Evolutionary conservation across 2,888 invertebrate species (phyloP).

Genomic region (Coelopa pilipes): DNA sequence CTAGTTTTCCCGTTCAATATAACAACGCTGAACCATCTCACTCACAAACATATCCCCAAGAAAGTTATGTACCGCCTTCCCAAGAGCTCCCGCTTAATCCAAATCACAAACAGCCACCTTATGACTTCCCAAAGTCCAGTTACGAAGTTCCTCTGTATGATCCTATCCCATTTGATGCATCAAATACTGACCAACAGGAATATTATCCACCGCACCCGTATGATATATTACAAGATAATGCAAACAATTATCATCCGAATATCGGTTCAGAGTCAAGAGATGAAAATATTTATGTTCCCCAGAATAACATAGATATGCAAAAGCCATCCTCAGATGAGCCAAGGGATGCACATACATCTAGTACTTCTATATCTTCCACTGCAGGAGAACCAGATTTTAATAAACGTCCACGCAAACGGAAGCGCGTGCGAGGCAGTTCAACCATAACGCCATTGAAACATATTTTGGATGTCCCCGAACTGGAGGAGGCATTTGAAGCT

Average conservation of each 20-base stretch:
- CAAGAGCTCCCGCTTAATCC: slow-evolving; percentile 61
- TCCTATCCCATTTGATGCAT: slow-evolving; percentile 60
- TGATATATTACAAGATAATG: slow-evolving; percentile 24
- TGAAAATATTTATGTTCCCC: slow-evolving; percentile 13
- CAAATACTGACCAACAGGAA: slow-evolving; percentile 56
- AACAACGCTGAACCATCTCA: slow-evolving; percentile 30
- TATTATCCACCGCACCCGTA: slow-evolving; percentile 56
- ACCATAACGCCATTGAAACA: slow-evolving; percentile 53
- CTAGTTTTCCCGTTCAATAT: slow-evolving; percentile 4
- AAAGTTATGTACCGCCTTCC: slow-evolving; percentile 53
- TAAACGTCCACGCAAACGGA: slow-evolving; percentile 49
- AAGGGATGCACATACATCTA: slow-evolving; percentile 48
- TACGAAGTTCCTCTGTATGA: slow-evolving; percentile 66
- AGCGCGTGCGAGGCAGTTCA: slow-evolving; percentile 41
- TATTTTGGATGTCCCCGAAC: slow-evolving; percentile 60
- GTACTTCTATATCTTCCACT: slow-evolving; percentile 40
- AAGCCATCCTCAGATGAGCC: slow-evolving; percentile 12
- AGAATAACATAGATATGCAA: slow-evolving; percentile 6
- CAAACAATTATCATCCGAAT: slow-evolving; percentile 30
- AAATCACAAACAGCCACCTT: slow-evolving; percentile 59
- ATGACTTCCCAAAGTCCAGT: slow-evolving; percentile 63
- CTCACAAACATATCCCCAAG: slow-evolving; percentile 38
- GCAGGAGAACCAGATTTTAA: slow-evolving; percentile 39
- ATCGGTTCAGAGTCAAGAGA: slow-evolving; percentile 20
- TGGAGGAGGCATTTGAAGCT: slow-evolving; percentile 61